Evolutionary conservation across 2,113 vertebrate genomes (phyloP).

Genomic region (Orcinus orca): DNA sequence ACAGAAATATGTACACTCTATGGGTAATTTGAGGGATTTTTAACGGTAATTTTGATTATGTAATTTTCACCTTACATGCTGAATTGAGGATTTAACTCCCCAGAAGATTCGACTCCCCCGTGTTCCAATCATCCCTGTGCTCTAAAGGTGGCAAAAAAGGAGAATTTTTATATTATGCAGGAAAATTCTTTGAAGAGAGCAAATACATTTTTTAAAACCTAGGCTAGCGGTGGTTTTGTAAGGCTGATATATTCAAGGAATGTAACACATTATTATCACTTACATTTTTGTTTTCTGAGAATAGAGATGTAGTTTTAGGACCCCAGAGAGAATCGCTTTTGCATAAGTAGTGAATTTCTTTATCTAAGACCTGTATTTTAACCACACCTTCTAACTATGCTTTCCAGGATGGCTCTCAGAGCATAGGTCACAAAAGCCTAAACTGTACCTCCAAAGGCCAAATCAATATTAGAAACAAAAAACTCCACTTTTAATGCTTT

Average conservation of each 20-base stretch:
- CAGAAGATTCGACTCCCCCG: background rate
- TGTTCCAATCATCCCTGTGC: background rate
- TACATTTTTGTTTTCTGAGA: constrained; percentile 48
- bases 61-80: constrained; percentile 41
- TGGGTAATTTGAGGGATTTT: constrained; percentile 40
- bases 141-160: constrained; percentile 32
- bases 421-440: background rate
- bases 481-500: constrained; percentile 14
- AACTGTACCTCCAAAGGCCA: constrained; percentile 11
- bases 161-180: constrained; percentile 18
- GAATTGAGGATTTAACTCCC: constrained; percentile 39
- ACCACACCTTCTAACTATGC: background rate
- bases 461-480: constrained; percentile 51
- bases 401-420: constrained; percentile 10
- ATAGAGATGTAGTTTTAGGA: constrained; percentile 29
- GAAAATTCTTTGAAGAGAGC: constrained; percentile 20
- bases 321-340: constrained; percentile 24
- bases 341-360: constrained; percentile 20
- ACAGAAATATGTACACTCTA: constrained; percentile 10
- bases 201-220: constrained; percentile 3
- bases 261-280: constrained; percentile 49
- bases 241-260: constrained; percentile 15
- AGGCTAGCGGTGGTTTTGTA: constrained; percentile 16
- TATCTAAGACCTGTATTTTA: constrained; percentile 29
- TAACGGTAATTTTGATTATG: constrained; percentile 11